Evolutionary conservation across 2,113 vertebrate species (phyloP), one percentile per base, ranked within the genome.

Genomic region (Xiphophorus maculatus): DNA sequence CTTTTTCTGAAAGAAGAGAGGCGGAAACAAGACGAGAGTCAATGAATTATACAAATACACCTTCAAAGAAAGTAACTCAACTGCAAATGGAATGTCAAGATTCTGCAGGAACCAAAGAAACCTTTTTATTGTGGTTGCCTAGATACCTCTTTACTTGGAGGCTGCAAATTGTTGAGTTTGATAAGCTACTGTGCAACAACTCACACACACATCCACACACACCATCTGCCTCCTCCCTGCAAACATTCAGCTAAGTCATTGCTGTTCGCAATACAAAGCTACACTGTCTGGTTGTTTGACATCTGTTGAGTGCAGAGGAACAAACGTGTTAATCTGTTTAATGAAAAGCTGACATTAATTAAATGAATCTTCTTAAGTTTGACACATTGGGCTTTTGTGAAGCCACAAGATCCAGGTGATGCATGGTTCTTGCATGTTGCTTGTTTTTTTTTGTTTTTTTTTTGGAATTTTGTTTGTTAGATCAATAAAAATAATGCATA

Each of bases 1-100:
- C 90, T 84, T 91, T 89, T 19, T 88, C 93, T 94, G 83, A 30
- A 37, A 51, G 58, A 28, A 48, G 62, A 75, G 37, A 5, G 13
- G 13, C 69, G 66, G 5, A 80, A 66, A 71, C 51, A 25, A n/a
- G 51, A 58, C 58, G 58, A 69, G 68, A 79, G 71, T 82, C 63
- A 79, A 70, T 73, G 64, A 83, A 81, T 76, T 64, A 84, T 29
- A 82, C 61, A 81, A 33, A 81, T 8, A 71, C 37, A 67, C 28
- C 48, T 0, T 33, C 27, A 70, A 51, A 29, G 54, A n/a, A 73
- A 76, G 64, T 25, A 82, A 61, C 32, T 42, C 2, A 40, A 62
- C 48, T 70, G 70, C n/a, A 74, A 73, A 66, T 5, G 42, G 44
- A 70, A 35, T 29, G 71, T 51, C 42, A n/a, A 73, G 54, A 74